A percentile compares a stretch with the other conserved stretches of the same genome.
These are phyloP conservation scores for Ammodytes marinus DNA, from an alignment of 2,113 vertebrate species.

Conservation along the genomic window DNA sequence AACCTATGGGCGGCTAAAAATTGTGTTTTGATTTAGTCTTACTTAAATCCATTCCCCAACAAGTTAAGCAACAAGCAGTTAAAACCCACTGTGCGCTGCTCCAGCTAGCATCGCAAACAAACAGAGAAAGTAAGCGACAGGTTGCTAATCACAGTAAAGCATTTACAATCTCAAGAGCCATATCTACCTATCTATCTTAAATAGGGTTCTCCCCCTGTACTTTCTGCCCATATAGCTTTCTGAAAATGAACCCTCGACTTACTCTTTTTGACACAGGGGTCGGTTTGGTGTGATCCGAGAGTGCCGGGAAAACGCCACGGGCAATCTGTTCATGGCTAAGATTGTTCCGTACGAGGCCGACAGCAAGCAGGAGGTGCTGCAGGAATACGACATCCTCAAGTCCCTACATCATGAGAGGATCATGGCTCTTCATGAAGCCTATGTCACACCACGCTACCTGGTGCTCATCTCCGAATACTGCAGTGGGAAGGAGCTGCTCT, in stretches of 20 bases:
- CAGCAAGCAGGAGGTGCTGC: constrained; percentile 90
- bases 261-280: constrained; percentile 82
- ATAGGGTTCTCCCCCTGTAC: not conserved
- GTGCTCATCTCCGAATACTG: constrained; percentile 97
- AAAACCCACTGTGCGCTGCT: not conserved
- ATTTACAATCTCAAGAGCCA: no score
- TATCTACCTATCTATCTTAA: no score
- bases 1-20: no score
- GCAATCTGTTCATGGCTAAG: constrained; percentile 96
- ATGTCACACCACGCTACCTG: constrained; percentile 97
- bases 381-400: constrained; percentile 97
- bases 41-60: no score
- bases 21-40: not conserved
- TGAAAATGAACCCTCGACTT: not conserved
- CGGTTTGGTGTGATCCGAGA: constrained; percentile 95
- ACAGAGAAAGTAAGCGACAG: not conserved
- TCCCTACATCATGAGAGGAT: constrained; percentile 93
- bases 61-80: not conserved
- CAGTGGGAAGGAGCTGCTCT: constrained; percentile 93
- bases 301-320: constrained; percentile 95
- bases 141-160: no score
- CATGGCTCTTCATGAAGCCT: constrained; percentile 96
- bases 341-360: constrained; percentile 95
- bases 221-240: not conserved
- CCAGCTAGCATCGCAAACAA: not conserved